Evolutionary conservation across 2,797 vertebrate species (phyloP).

Genomic region (Argyrosomus regius): DNA sequence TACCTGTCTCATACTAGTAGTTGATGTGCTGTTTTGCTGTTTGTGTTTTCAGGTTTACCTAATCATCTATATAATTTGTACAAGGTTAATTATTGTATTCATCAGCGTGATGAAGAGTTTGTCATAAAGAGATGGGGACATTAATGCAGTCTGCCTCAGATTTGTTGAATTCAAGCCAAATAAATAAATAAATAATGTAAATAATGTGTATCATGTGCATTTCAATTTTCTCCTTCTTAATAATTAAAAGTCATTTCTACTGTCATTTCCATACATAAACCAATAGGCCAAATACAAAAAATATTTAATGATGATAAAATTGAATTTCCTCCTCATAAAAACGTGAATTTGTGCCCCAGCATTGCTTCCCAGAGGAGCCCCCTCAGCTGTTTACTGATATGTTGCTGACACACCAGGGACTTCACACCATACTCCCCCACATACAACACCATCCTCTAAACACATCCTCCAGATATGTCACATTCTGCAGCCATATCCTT

Average conservation of each 20-base stretch:
- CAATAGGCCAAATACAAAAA: constrained; percentile 13
- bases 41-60: too few species aligned
- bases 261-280: not conserved
- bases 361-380: constrained; percentile 49
- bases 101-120: not conserved
- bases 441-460: constrained; percentile 60
- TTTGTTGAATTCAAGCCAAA: not conserved
- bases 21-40: constrained; percentile 2
- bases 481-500: constrained; percentile 41
- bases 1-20: not conserved
- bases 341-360: constrained; percentile 22
- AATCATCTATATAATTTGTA: not conserved
- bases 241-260: not conserved
- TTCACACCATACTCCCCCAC: constrained; percentile 65
- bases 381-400: constrained; percentile 63
- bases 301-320: not conserved
- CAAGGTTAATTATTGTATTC: not conserved
- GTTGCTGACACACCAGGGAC: constrained; percentile 70
- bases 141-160: not conserved
- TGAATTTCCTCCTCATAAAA: constrained; percentile 17
- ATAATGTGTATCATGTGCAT: not conserved
- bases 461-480: constrained; percentile 62
- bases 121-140: not conserved
- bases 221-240: not conserved
- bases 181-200: not conserved